Percentiles rank a stretch among this genome's conserved stretches.
Conservation (phyloP, 2,797 vertebrate genomes). For the Pyrocephalus nanus region DNA sequence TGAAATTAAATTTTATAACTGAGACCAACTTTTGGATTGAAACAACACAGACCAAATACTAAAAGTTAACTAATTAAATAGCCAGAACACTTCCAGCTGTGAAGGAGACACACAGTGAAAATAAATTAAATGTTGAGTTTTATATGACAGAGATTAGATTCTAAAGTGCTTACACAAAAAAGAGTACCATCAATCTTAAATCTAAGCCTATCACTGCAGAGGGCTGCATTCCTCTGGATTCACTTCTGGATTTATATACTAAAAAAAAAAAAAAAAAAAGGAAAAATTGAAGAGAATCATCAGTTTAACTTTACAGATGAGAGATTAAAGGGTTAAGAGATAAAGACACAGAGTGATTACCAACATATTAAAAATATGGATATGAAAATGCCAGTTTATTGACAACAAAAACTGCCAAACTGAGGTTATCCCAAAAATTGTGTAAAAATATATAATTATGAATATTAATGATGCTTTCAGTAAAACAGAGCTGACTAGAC, state of each 20-base stretch:
- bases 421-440: neutral
- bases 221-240: neutral
- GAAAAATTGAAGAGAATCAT: neutral
- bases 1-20: neutral
- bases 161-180: neutral
- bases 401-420: neutral
- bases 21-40: neutral
- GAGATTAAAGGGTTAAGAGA: neutral
- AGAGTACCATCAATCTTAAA: neutral
- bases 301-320: fast-evolving
- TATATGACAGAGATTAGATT: neutral
- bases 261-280: neutral
- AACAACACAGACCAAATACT: neutral
- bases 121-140: neutral
- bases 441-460: neutral
- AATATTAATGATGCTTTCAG: neutral
- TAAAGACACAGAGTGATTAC: neutral
- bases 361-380: neutral
- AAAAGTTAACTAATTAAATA: neutral
- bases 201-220: neutral
- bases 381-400: neutral
- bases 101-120: neutral
- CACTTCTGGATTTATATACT: neutral
- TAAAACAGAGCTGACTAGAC: neutral
- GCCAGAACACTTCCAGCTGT: neutral